Base-by-base conservation (phyloP, 2,888 invertebrate genomes). In the Ectropis crepuscularia region DNA sequence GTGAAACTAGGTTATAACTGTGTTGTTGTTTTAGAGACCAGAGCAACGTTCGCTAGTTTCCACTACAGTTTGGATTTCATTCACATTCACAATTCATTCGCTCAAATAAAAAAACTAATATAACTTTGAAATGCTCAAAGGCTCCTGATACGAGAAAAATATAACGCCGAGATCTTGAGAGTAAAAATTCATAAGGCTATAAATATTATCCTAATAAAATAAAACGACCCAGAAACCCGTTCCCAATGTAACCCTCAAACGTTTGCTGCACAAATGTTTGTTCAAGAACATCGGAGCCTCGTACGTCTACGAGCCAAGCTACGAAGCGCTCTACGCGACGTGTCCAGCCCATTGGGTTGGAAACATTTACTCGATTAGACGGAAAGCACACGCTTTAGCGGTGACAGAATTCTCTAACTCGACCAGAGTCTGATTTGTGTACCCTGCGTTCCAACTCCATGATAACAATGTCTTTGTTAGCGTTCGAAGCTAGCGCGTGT, bases 301-400 rank as follows among this genome's bases (percentile, higher is more conserved):
- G 74, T 51, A 74, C 77, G 69, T 72, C 80, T 81, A 78, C 74
- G 77, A 72, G 65, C 42, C 60, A 69, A 63, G 76, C 81, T 79
- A 78, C 81, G 78, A 74, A 68, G 85, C 79, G 77, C 80, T 73
- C 82, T 82, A 85, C 83, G 82, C 83, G 85, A 86, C 83, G 80
- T 84, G 81, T 87, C 78, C 86, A 65, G 81, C 58, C 75, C 89
- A 88, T 76, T 89, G 89, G 78, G 67, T 79, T 77, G 85, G 89
- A 90, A 90, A 87, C 83, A 83, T 87, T 86, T 87, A 89, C 86
- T 87, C 87, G 89, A 88, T 89, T 89, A 88, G 83, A 87, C 81
- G 83, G 86, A 88, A 88, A 82, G 85, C 85, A 86, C 84, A 88
- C 86, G 88, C 85, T 87, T 87, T 88, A 86, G 83, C 79, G 83